Evolutionary conservation across 92 coral and sea anemone species (phyloP).

Genomic region (Umimayanthus kanabou): DNA sequence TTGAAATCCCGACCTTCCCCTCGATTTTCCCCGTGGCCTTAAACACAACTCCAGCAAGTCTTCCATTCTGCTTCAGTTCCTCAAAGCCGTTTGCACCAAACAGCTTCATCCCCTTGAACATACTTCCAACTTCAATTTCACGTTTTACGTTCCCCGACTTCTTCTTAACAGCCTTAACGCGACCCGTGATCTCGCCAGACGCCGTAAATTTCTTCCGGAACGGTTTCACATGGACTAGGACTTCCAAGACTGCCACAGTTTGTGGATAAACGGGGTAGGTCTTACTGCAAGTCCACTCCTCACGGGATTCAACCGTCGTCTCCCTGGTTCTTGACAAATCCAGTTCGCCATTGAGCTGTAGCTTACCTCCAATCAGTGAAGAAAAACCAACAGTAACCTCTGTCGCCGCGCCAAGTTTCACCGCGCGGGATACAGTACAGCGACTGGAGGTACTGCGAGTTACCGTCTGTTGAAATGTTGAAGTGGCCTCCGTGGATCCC

Average conservation of each 20-base stretch:
- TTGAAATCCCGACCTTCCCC: conserved; percentile 11
- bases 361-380: conserved; percentile 5
- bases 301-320: neutral
- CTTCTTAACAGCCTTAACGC: neutral
- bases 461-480: conserved; percentile 13
- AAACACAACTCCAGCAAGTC: conserved; percentile 2
- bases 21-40: neutral
- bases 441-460: conserved; percentile 1
- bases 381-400: conserved; percentile 2
- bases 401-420: neutral
- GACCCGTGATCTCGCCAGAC: neutral
- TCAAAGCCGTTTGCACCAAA: conserved; percentile 9
- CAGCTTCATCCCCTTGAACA: conserved; percentile 1
- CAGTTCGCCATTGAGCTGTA: neutral
- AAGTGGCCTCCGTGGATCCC: conserved; percentile 10
- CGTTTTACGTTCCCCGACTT: conserved; percentile 2
- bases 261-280: conserved; percentile 13
- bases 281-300: conserved; percentile 12
- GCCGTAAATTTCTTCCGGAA: neutral
- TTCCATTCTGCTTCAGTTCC: conserved; percentile 1
- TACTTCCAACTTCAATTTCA: neutral
- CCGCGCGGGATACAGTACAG: neutral
- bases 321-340: conserved; percentile 4
- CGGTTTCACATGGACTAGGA: neutral
- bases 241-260: conserved; percentile 7